A percentile compares a stretch with the other conserved stretches of the same genome.
Conservation (phyloP, 2,113 vertebrate genomes). For the Bagarius yarrelli region DNA sequence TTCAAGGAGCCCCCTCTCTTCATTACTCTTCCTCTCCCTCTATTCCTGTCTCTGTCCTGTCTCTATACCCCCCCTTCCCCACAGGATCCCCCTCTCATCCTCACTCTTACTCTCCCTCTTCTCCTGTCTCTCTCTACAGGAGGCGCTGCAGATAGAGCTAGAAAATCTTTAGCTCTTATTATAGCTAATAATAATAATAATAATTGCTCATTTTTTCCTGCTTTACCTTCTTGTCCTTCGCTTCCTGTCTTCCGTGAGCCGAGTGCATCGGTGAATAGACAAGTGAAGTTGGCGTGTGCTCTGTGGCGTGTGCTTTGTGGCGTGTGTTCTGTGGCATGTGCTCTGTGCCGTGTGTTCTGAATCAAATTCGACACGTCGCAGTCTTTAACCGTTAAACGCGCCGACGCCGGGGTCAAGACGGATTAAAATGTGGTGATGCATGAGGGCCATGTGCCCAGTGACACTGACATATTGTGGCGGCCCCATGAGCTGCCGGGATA, state of each 20-base stretch:
- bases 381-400: neutral
- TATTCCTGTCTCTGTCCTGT: no score
- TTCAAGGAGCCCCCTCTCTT: neutral
- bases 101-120: no score
- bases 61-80: no score
- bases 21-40: neutral
- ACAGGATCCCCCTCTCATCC: no score
- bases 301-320: no score
- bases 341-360: neutral
- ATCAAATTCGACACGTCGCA: neutral
- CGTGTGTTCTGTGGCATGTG: no score
- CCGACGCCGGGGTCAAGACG: constrained; percentile 46
- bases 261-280: no score
- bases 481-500: constrained; percentile 65
- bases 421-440: constrained; percentile 73
- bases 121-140: neutral
- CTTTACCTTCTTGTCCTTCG: no score
- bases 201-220: no score
- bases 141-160: neutral
- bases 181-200: no score
- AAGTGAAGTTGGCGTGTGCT: no score
- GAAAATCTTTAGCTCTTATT: neutral
- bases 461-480: constrained; percentile 75
- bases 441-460: constrained; percentile 59
- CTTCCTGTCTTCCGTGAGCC: no score